Evolutionary conservation across 2,888 invertebrate genomes (phyloP), one percentile per base, ranked within the genome.

Genomic region (Clistopyga incitator): DNA sequence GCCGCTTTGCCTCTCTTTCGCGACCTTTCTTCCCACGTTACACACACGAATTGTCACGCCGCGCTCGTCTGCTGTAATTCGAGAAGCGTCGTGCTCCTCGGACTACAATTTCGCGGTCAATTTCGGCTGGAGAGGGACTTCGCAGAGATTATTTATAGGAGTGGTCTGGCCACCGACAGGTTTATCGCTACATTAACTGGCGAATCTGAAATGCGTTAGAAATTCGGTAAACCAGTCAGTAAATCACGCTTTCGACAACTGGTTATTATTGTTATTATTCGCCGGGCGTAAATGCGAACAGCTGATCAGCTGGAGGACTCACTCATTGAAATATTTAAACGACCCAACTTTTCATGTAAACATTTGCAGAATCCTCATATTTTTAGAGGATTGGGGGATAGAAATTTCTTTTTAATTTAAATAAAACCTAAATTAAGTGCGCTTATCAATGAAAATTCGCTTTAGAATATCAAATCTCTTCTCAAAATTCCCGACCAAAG

Each of bases 11-110:
- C 68, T 25, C 42, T 20, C 6, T n/a, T 50, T 54, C 52, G 56
- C 20, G 77, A 81, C 81, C 72, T 81, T 77, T 29, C 25, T 10
- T 25, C 29, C 52, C 34, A 47, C 67, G 25, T 71, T 15, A 8
- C 25, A 29, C 6, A 18, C 11, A 38, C 29, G 29, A 29, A 29
- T 23, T 20, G 54, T 54, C 3, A 54, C 11, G 23, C 23, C n/a
- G 23, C 23, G 20, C 54, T 54, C 65, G 59, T 59, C 56, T 72
- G 47, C 56, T 23, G 45, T 45, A 52, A 52, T 59, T 65, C 13
- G 42, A 42, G 42, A 54, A 23, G 11, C 20, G 6, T 52, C 8
- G n/a, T n/a, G 50, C 50, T 8, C 50, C 50, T 52, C 50, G 50
- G 20, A 18, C 50, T 20, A 20, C 54, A 23, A n/a, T 54, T 54